Base-by-base conservation (phyloP, 2,888 invertebrate genomes). In the Diaperis boleti region DNA sequence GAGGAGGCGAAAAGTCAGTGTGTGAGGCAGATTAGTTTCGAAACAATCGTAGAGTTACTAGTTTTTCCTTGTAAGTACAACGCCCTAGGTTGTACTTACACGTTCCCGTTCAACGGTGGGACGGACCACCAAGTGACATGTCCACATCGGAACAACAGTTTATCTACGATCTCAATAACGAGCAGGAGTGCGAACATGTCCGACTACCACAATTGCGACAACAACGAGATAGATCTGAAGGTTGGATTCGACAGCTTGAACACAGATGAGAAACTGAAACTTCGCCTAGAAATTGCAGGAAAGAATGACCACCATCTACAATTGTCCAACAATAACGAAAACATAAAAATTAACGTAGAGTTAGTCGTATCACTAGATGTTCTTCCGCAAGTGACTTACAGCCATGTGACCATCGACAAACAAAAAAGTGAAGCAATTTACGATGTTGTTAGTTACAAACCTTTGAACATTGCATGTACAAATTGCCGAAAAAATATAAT, bases 51-150 rank as follows among this genome's bases (percentile, higher is more conserved):
- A 2, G 72, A 69, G 52, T 62, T 72, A 39, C 31, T 75, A 10
- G 59, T 68, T 17, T 78, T 78, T 56, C 78, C 78, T 8, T 78
- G 78, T 59, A 67, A 74, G 41, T 74, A 74, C 56, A 67, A 70
- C 52, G 45, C 62, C 14, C 59, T 62, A 56, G 77, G 76, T 5
- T 78, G 78, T 49, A 49, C 59, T 13, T 65, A 67, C 59, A 71
- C 64, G 6, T 74, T 69, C 59, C 54, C 52, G 11, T 76, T 69
- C 66, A 70, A 74, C 59, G 65, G 65, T 35, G 73, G 70, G 13
- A 66, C 65, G 35, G 68, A 68, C 17, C 78, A 78, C 55, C 76
- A 78, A 62, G 41, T 62, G 2, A 67, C 63, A 13, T 77, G 77
- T 61, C 60, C 60, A 5, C 71, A 73, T 44, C 65, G 73, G 15